phyloP scores from a whole-genome alignment of 2,888 invertebrate genomes.

The Lycocerus yunnanus region DNA sequence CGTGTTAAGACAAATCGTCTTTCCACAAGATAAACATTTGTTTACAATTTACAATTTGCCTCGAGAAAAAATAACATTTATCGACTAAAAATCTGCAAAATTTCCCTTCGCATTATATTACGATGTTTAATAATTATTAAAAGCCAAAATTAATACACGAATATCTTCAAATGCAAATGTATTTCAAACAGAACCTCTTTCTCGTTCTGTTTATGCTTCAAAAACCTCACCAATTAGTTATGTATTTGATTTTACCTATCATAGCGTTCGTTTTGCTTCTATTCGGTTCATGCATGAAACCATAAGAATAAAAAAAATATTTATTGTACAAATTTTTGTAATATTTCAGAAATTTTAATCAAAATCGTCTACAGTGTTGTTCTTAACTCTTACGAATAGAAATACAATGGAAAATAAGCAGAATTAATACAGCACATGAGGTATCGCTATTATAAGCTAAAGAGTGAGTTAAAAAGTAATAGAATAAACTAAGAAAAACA shows the following conservation, averaged over 20 bases:
- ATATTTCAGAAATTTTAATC: too few species aligned
- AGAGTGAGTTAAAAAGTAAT: too few species aligned
- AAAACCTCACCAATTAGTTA: neutral
- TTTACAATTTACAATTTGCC: conserved; percentile 18
- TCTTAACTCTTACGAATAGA: too few species aligned
- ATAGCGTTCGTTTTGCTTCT: neutral
- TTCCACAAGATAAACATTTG: conserved; percentile 26
- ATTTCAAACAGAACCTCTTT: neutral
- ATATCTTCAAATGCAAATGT: neutral
- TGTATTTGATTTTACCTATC: neutral
- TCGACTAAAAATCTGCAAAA: neutral
- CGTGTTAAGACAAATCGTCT: conserved; percentile 25
- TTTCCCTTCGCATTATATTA: neutral
- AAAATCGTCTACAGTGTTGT: too few species aligned
- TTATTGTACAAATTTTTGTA: neutral
- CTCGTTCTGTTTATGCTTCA: neutral
- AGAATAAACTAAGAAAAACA: too few species aligned
- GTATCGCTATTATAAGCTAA: too few species aligned
- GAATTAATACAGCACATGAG: too few species aligned
- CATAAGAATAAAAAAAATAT: neutral
- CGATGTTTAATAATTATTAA: neutral
- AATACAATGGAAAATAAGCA: too few species aligned
- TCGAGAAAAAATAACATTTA: conserved; percentile 5
- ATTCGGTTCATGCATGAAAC: neutral
- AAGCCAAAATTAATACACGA: neutral